A percentile compares a stretch with the other conserved stretches of the same genome.
phyloP scores from a whole-genome alignment of 1,140 invertebrate genomes.

The Melitaea cinxia region DNA sequence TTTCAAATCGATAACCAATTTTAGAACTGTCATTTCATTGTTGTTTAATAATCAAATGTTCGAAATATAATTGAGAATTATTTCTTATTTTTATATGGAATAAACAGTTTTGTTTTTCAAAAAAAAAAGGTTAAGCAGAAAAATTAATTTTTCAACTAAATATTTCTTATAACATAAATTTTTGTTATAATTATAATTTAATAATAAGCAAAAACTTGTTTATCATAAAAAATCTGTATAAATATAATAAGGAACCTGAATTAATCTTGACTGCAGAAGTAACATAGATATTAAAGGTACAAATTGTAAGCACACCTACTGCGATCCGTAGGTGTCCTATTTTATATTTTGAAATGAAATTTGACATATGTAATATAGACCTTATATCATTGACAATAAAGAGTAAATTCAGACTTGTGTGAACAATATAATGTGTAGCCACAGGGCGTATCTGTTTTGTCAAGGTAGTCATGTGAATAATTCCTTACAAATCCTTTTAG shows the following conservation, averaged over 20 bases:
- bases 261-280: conserved; percentile 48
- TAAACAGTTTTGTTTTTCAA: too few species aligned
- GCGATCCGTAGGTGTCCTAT: conserved; percentile 66
- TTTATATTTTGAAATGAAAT: conserved; percentile 45
- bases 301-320: conserved; percentile 67
- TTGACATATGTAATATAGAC: conserved; percentile 28
- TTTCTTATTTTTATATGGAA: too few species aligned
- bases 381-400: conserved; percentile 34
- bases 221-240: neutral
- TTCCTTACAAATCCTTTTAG: conserved; percentile 74
- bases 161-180: too few species aligned
- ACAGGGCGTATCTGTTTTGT: conserved; percentile 79
- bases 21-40: too few species aligned
- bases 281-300: conserved; percentile 59
- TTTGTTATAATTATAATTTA: too few species aligned
- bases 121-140: too few species aligned
- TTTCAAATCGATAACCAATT: too few species aligned
- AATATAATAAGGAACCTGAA: neutral
- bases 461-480: conserved; percentile 76
- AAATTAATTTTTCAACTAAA: too few species aligned
- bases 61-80: too few species aligned
- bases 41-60: too few species aligned
- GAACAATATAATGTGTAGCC: conserved; percentile 59
- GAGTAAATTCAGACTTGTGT: conserved; percentile 20
- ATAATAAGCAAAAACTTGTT: too few species aligned